Evolutionary conservation across 2,113 vertebrate genomes (phyloP).

Genomic region (Crotophaga sulcirostris): DNA sequence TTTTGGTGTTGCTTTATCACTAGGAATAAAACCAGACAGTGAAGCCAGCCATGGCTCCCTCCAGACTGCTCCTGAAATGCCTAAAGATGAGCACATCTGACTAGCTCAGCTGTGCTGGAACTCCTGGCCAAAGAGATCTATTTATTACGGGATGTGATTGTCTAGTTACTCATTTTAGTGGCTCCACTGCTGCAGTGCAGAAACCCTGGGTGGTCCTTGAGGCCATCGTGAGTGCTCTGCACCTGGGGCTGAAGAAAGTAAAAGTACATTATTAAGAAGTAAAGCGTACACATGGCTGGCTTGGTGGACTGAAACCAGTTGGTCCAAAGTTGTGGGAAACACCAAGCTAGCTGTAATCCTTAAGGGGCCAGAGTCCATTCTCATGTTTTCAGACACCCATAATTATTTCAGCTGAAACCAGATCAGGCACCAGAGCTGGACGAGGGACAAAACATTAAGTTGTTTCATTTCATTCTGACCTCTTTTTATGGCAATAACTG

Average conservation of each 20-base stretch:
- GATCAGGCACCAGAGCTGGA: conserved; percentile 62
- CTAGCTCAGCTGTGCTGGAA: not conserved
- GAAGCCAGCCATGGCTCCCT: not conserved
- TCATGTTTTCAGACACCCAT: not conserved
- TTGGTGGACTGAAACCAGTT: conserved; percentile 49
- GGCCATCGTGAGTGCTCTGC: not conserved
- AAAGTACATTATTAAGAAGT: not conserved
- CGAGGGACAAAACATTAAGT: conserved; percentile 53
- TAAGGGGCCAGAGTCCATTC: not conserved
- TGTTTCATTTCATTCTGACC: conserved; percentile 65
- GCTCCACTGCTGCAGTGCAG: not conserved
- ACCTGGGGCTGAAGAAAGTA: conserved; percentile 31
- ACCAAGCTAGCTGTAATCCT: not conserved
- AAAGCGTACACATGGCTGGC: not conserved
- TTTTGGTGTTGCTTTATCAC: not conserved
- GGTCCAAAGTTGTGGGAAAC: conserved; percentile 48
- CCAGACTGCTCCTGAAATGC: not conserved
- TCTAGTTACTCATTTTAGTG: conserved; percentile 32
- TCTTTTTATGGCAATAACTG: conserved; percentile 64
- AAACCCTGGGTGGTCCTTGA: conserved; percentile 33
- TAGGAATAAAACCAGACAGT: conserved; percentile 16
- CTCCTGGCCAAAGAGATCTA: not conserved
- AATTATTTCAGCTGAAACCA: conserved; percentile 49
- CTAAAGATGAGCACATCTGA: not conserved
- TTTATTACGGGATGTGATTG: conserved; percentile 24